Evolutionary conservation across 2,113 vertebrate species (phyloP).

Genomic region (Festucalex cinctus): DNA sequence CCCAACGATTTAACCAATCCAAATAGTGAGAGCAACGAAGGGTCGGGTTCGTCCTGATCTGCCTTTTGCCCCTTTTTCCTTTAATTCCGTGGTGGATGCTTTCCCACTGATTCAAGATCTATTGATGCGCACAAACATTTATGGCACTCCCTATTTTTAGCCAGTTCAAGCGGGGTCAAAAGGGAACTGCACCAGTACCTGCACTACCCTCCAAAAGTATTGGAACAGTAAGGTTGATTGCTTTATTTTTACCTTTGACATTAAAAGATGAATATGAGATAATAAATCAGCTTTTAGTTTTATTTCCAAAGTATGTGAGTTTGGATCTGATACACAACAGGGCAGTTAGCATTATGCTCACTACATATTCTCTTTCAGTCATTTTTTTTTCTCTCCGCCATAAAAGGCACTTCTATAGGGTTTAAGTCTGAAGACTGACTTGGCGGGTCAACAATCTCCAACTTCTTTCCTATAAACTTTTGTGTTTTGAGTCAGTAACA

Average conservation of each 20-base stretch:
- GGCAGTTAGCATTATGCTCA: no score
- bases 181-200: not conserved
- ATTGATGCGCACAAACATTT: slow-evolving; percentile 5
- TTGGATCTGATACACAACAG: not conserved
- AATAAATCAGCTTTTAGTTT: no score
- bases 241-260: no score
- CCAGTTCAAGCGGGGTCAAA: not conserved
- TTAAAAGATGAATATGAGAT: no score
- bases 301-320: not conserved
- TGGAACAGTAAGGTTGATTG: no score
- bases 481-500: no score
- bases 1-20: slow-evolving; percentile 64
- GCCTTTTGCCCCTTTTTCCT: slow-evolving; percentile 51
- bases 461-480: no score
- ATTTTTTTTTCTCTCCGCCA: not conserved
- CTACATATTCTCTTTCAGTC: no score
- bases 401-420: not conserved
- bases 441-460: no score
- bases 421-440: not conserved
- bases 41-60: slow-evolving; percentile 44
- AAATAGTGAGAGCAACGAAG: slow-evolving; percentile 55
- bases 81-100: slow-evolving; percentile 39
- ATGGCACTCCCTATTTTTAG: not conserved
- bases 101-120: slow-evolving; percentile 29
- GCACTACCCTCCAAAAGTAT: not conserved